Percentiles rank a stretch among this genome's conserved stretches.
Conservation (phyloP, 2,113 vertebrate species). For the Australoheros scitulus region DNA sequence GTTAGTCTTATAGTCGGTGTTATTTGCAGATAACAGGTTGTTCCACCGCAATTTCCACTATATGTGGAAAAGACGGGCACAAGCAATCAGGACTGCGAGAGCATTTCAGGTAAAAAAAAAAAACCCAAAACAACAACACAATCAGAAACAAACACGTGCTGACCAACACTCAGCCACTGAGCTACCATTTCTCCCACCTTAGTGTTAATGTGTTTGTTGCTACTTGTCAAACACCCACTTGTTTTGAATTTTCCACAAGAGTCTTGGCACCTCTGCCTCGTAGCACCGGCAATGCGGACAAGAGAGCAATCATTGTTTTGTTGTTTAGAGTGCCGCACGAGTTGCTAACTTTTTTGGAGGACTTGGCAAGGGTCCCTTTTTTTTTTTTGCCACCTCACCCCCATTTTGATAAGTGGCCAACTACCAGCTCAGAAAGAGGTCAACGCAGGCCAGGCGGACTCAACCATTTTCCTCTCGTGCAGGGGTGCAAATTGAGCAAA, state of each 20-base stretch:
- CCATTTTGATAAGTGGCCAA: slow-evolving; percentile 75
- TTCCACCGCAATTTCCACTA: background rate
- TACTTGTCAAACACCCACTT: slow-evolving; percentile 79
- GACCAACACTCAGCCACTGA: slow-evolving; percentile 48
- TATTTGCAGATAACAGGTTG: slow-evolving; percentile 48
- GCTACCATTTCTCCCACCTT: slow-evolving; percentile 69
- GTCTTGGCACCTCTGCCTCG: slow-evolving; percentile 65
- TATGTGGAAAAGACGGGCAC: background rate
- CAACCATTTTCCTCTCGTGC: slow-evolving; percentile 34
- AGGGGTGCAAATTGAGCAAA: slow-evolving; percentile 31
- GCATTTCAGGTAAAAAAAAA: background rate
- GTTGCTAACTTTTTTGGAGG: slow-evolving; percentile 73
- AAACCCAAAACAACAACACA: background rate
- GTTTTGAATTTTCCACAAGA: slow-evolving; percentile 74
- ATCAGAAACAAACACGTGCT: slow-evolving; percentile 30
- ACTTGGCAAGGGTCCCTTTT: slow-evolving; percentile 59
- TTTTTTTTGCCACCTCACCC: slow-evolving; percentile 7
- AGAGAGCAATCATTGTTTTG: slow-evolving; percentile 74
- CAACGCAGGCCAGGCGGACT: slow-evolving; percentile 36
- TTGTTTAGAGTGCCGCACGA: slow-evolving; percentile 64
- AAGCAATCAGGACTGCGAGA: background rate
- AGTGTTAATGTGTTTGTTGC: slow-evolving; percentile 69
- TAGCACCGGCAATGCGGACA: slow-evolving; percentile 44
- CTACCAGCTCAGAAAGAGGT: slow-evolving; percentile 50
- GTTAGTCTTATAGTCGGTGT: slow-evolving; percentile 47